Conservation (phyloP, 2,113 vertebrate species). For the Bagarius yarrelli region DNA sequence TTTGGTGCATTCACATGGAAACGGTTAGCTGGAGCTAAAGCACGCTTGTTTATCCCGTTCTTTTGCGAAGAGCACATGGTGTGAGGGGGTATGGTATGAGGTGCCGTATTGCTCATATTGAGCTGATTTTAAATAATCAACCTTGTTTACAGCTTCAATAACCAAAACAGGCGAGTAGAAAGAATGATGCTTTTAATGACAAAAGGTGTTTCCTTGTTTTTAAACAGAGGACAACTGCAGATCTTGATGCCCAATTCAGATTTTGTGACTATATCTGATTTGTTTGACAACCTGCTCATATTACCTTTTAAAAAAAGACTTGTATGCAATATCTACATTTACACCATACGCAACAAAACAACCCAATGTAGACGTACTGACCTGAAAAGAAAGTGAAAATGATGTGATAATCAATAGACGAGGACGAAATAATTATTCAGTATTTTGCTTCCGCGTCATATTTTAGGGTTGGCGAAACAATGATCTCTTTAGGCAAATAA, state of each 20-base stretch:
- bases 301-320: too few relatives aligned
- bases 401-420: too few relatives aligned
- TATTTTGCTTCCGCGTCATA: too few relatives aligned
- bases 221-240: background rate
- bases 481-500: too few relatives aligned
- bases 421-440: too few relatives aligned
- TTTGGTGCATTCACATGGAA: slow-evolving; percentile 1
- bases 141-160: background rate
- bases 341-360: too few relatives aligned
- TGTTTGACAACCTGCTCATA: too few relatives aligned
- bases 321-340: too few relatives aligned
- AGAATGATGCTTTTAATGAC: background rate
- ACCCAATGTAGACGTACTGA: too few relatives aligned
- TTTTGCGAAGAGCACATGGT: background rate
- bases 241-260: background rate
- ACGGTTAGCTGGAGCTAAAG: slow-evolving; percentile 34
- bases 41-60: slow-evolving; percentile 21
- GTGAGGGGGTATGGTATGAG: background rate
- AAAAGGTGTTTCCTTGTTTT: background rate
- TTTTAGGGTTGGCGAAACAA: too few relatives aligned
- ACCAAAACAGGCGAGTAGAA: background rate
- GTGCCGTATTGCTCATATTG: slow-evolving; percentile 12
- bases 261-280: background rate
- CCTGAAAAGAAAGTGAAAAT: too few relatives aligned
- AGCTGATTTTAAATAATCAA: slow-evolving; percentile 5